phyloP scores from a whole-genome alignment of 2,113 vertebrate species.

The Parus major region DNA sequence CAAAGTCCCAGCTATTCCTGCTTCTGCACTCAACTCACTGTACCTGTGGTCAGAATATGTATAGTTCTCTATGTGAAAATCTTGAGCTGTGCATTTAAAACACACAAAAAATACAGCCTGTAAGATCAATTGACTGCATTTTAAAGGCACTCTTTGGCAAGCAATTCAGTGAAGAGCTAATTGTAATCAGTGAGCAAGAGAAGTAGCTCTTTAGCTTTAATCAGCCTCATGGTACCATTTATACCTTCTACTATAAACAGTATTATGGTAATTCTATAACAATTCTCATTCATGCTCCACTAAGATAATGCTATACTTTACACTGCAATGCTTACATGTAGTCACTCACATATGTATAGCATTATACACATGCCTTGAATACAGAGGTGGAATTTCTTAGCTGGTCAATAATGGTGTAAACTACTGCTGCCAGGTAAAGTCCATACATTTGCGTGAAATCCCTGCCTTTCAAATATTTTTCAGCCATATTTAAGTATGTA shows the following conservation, averaged over 20 bases:
- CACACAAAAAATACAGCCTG: neutral
- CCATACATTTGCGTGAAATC: neutral
- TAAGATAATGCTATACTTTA: neutral
- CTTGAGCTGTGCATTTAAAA: neutral
- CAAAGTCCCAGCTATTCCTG: neutral
- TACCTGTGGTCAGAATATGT: neutral
- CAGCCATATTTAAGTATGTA: neutral
- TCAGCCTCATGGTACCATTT: constrained; percentile 61
- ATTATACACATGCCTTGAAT: neutral
- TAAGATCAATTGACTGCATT: constrained; percentile 19
- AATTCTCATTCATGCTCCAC: constrained; percentile 14
- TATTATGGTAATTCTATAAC: constrained; percentile 43
- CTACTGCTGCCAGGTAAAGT: neutral
- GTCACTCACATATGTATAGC: neutral
- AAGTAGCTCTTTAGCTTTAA: constrained; percentile 60
- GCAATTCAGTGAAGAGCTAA: constrained; percentile 21
- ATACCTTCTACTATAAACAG: constrained; percentile 10
- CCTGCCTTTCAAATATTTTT: neutral
- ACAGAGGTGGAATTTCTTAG: neutral
- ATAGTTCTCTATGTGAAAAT: neutral
- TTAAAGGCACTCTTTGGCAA: constrained; percentile 16
- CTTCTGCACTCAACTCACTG: neutral
- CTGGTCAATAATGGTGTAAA: neutral
- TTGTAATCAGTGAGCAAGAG: constrained; percentile 27
- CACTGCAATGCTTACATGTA: neutral